phyloP scores from a whole-genome alignment of 1,140 invertebrate species.

The Danaus plexippus region DNA sequence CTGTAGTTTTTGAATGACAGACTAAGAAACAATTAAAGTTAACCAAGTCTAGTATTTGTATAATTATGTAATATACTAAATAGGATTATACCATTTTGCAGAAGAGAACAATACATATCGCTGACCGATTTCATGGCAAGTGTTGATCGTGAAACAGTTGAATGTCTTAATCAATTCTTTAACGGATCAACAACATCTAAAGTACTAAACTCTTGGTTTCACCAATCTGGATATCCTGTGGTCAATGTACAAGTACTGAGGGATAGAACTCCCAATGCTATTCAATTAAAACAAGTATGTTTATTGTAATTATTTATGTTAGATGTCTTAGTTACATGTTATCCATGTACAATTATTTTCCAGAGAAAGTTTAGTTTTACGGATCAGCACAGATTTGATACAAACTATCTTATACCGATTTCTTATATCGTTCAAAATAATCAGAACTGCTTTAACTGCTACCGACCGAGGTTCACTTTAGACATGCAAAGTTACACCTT shows the following conservation, averaged over 20 bases:
- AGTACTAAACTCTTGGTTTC: constrained; percentile 81
- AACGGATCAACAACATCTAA: constrained; percentile 58
- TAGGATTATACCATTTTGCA: constrained; percentile 22
- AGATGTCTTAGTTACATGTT: background rate
- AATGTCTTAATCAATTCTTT: constrained; percentile 53
- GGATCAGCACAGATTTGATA: constrained; percentile 28
- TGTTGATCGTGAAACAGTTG: constrained; percentile 47
- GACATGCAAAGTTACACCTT: constrained; percentile 52
- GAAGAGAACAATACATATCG: constrained; percentile 49
- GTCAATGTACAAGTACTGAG: constrained; percentile 71
- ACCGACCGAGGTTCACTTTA: constrained; percentile 54
- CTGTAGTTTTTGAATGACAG: too few species aligned
- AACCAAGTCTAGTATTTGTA: too few species aligned
- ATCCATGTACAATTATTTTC: constrained; percentile 18
- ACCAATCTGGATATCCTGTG: constrained; percentile 84
- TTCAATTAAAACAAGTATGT: constrained; percentile 52
- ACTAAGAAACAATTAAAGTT: too few species aligned
- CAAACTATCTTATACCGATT: constrained; percentile 54
- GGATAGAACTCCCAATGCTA: constrained; percentile 44
- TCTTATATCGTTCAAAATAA: constrained; percentile 53
- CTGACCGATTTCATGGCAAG: constrained; percentile 43
- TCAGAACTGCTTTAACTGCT: constrained; percentile 55
- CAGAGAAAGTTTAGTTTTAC: constrained; percentile 53
- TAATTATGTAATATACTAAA: background rate
- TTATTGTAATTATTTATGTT: constrained; percentile 4